Base-by-base conservation (phyloP, 2,888 invertebrate species). In the Eupithecia subumbrata region DNA sequence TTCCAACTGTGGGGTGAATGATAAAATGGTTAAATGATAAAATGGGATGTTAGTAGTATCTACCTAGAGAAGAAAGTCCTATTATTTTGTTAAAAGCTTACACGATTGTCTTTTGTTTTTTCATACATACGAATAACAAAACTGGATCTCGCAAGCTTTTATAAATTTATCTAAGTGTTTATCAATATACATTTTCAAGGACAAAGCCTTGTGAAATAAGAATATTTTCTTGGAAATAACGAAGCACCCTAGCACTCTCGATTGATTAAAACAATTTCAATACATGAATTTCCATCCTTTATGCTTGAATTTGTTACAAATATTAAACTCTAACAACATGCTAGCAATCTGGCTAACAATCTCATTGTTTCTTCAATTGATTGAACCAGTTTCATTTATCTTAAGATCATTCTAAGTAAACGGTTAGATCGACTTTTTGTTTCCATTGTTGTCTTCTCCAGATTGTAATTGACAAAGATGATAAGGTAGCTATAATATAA, bases 371-470 rank as follows among this genome's bases (percentile, higher is more conserved):
- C 77, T 75, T 37, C 75, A 71, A 75, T 68, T 73, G 79, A 72
- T 77, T 73, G 75, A 68, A 71, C 43, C 72, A 77, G 72, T 71
- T 71, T 37, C 18, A 74, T 69, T 76, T 73, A 77, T 75, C 77
- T 70, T 18, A 12, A 25, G 82, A 84, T 84, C 76, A 81, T 82
- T 82, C 77, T 72, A 72, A 76, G 77, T 72, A 74, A 75, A 71
- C 69, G 72, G 8, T 84, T 79, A 81, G 86, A 87, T 87, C 81
- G 84, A 84, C 78, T 83, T 86, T 86, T 87, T 86, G 82, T 84
- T 84, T 82, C 76, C 80, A 83, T 67, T 74, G 86, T 82, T 87
- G 90, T 90, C 88, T 90, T 89, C 85, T 83, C 78, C 68, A 79
- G 78, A 82, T 83, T 79, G 79, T 82, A 81, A 85, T 86, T 85